phyloP scores from a whole-genome alignment of 2,888 invertebrate genomes.

The Escarpia spicata region DNA sequence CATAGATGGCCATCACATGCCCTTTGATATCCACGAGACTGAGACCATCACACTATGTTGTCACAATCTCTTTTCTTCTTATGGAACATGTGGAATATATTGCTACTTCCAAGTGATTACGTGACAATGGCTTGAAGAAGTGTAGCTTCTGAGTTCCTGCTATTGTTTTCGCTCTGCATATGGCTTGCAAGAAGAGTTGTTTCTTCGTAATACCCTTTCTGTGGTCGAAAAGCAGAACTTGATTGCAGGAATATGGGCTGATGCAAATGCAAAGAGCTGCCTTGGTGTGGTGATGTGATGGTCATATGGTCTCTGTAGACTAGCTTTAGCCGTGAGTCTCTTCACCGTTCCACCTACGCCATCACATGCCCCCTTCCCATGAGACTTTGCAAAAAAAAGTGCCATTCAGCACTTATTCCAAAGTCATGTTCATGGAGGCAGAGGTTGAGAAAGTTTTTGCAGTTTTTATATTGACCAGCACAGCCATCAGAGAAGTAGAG shows the following conservation, averaged over 20 bases:
- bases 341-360: constrained; percentile 44
- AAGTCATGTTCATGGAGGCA: constrained; percentile 45
- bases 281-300: too few relatives aligned
- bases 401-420: constrained; percentile 45
- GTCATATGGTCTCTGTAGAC: too few relatives aligned
- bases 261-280: too few relatives aligned
- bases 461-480: constrained; percentile 47
- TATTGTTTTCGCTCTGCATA: background rate
- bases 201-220: too few relatives aligned
- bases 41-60: background rate
- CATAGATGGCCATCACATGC: too few relatives aligned
- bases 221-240: too few relatives aligned
- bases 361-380: constrained; percentile 49
- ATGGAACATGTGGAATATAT: background rate
- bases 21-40: too few relatives aligned
- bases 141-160: background rate
- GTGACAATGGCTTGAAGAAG: background rate
- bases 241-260: too few relatives aligned
- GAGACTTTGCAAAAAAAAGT: constrained; percentile 47
- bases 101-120: background rate
- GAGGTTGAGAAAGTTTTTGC: constrained; percentile 44
- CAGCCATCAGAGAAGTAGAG: constrained; percentile 44
- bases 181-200: background rate
- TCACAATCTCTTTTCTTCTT: background rate
- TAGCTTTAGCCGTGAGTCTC: constrained; percentile 22